Percentiles rank a stretch among this genome's conserved stretches.
Evolutionary conservation across 2,113 vertebrate genomes (phyloP).

Genomic region (Oreochromis tanganicae): DNA sequence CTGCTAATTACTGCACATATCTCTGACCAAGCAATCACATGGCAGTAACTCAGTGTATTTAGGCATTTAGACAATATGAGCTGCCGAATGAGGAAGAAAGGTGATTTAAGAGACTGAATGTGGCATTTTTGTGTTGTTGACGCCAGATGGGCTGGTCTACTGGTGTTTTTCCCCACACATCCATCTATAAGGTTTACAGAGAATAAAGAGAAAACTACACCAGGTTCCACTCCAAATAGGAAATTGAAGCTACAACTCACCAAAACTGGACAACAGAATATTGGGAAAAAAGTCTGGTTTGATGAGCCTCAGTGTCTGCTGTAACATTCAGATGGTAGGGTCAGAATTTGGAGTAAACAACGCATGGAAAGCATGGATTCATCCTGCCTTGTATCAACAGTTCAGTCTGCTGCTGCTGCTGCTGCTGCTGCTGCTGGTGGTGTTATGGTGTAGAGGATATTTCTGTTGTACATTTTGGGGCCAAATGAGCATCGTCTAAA

Average conservation of each 20-base stretch:
- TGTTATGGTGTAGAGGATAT: neutral
- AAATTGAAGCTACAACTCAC: neutral
- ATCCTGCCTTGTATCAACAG: neutral
- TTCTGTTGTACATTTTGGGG: neutral
- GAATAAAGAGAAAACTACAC: neutral
- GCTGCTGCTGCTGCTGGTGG: neutral
- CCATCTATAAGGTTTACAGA: neutral
- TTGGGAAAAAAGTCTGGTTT: fast-evolving
- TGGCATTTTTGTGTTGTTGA: neutral
- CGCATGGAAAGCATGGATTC: neutral
- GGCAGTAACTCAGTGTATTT: neutral
- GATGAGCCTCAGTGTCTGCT: neutral
- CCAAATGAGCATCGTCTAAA: neutral
- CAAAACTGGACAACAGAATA: neutral
- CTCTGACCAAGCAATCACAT: neutral
- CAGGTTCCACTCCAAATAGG: neutral
- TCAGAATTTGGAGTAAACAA: neutral
- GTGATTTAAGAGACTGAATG: neutral
- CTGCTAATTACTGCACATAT: neutral
- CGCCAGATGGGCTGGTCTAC: neutral
- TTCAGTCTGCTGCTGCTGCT: neutral
- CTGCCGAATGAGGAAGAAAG: neutral
- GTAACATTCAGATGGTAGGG: neutral
- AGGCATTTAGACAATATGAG: neutral
- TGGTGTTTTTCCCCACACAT: neutral